Percentiles rank a stretch among this genome's conserved stretches.
These are phyloP conservation scores for Furnarius figulus DNA, from an alignment of 2,113 vertebrate species.

Conservation along the genomic window DNA sequence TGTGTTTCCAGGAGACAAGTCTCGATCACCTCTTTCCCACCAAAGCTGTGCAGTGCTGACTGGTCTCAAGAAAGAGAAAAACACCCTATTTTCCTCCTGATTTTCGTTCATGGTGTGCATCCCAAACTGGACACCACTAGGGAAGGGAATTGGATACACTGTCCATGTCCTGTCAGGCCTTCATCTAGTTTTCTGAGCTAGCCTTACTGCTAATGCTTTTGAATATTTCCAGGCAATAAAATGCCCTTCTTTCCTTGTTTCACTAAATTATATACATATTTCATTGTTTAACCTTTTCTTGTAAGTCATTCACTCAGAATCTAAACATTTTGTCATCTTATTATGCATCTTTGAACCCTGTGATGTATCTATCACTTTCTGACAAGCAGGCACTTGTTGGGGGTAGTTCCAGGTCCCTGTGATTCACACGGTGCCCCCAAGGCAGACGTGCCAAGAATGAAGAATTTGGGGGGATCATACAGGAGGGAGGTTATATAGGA, in stretches of 20 bases:
- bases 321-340: slow-evolving; percentile 44
- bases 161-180: neutral
- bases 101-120: neutral
- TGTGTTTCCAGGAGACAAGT: neutral
- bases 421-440: neutral
- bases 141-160: neutral
- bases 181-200: neutral
- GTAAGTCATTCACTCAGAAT: slow-evolving; percentile 10
- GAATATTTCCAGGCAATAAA: slow-evolving; percentile 2
- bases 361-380: slow-evolving; percentile 11
- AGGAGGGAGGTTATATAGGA: neutral
- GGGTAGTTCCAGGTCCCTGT: neutral
- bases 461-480: neutral
- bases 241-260: neutral
- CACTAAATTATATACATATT: slow-evolving; percentile 37
- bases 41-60: neutral
- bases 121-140: neutral
- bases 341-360: slow-evolving; percentile 7
- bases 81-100: neutral
- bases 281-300: slow-evolving; percentile 45
- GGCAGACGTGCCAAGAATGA: neutral
- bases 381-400: neutral
- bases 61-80: neutral
- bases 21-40: neutral
- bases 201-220: neutral